Evolutionary conservation across 1,140 invertebrate genomes (phyloP).

Genomic region (Zaprionus ornatus): DNA sequence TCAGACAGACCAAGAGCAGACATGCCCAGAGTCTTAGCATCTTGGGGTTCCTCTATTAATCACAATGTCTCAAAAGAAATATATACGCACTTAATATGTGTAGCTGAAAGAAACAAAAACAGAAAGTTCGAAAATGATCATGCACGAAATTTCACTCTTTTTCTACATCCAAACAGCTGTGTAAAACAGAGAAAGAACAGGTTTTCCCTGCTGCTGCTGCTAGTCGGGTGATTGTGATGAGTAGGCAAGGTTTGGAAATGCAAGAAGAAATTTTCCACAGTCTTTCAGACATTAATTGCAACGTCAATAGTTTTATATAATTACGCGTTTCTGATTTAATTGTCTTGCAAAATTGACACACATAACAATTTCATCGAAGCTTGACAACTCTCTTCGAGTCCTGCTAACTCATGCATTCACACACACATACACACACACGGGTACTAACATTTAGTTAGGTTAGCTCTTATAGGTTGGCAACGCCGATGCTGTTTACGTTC

Average conservation of each 20-base stretch:
- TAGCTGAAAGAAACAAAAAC: slow-evolving; percentile 28
- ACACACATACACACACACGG: slow-evolving; percentile 44
- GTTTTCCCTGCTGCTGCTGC: slow-evolving; percentile 64
- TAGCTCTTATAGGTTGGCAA: slow-evolving; percentile 4
- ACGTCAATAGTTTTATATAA: slow-evolving; percentile 52
- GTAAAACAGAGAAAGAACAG: slow-evolving; percentile 54
- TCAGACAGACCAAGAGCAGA: slow-evolving; percentile 52
- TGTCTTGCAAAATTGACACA: slow-evolving; percentile 61
- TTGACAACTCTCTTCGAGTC: slow-evolving; percentile 38
- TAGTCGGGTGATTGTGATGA: slow-evolving; percentile 42
- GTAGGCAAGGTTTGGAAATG: slow-evolving; percentile 23
- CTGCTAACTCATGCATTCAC: slow-evolving; percentile 23
- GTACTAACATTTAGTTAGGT: slow-evolving; percentile 34
- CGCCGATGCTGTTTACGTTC: slow-evolving; percentile 50
- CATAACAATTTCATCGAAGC: slow-evolving; percentile 51
- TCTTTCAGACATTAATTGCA: slow-evolving; percentile 66
- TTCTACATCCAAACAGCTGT: slow-evolving; percentile 54
- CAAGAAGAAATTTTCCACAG: slow-evolving; percentile 66
- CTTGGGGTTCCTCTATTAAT: slow-evolving; percentile 36
- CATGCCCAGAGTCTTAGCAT: slow-evolving; percentile 66
- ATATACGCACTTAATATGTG: slow-evolving; percentile 7
- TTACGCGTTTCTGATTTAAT: slow-evolving; percentile 27
- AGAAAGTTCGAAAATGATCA: slow-evolving; percentile 53
- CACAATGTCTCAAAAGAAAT: slow-evolving; percentile 13
- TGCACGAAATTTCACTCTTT: slow-evolving; percentile 59